phyloP scores from a whole-genome alignment of 2,888 invertebrate genomes.

The Piscicola geometra region DNA sequence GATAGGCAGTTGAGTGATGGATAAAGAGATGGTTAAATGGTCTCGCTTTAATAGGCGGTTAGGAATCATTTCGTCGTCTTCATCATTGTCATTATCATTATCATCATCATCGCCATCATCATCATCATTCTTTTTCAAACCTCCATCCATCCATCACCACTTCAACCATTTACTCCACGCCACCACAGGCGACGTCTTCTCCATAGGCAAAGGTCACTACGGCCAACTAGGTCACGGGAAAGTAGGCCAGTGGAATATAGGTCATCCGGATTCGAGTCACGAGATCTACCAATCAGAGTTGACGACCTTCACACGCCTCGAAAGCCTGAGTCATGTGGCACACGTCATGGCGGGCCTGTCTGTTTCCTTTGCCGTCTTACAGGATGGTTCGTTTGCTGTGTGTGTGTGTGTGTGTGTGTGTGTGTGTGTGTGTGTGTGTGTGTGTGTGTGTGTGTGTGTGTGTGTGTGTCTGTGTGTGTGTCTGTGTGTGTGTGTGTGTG shows the following conservation, averaged over 20 bases:
- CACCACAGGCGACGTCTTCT: slow-evolving; percentile 19
- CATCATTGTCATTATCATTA: slow-evolving; percentile 21
- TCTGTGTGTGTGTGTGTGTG: background rate
- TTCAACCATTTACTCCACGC: background rate
- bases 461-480: slow-evolving; percentile 14
- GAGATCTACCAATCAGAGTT: slow-evolving; percentile 44
- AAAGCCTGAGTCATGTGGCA: slow-evolving; percentile 45
- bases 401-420: no score
- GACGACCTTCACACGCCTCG: slow-evolving; percentile 58
- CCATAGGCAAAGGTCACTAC: slow-evolving; percentile 32
- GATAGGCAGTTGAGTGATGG: background rate
- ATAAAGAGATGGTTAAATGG: background rate
- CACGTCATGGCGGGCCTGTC: slow-evolving; percentile 64
- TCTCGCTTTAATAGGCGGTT: background rate
- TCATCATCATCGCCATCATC: slow-evolving; percentile 31
- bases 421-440: background rate
- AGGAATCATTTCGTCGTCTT: background rate
- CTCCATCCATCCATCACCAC: background rate
- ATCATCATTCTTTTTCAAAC: slow-evolving; percentile 28
- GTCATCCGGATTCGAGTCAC: background rate
- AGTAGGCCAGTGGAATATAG: background rate
- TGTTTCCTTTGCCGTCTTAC: slow-evolving; percentile 75
- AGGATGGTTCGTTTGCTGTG: slow-evolving; percentile 64
- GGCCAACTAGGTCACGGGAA: slow-evolving; percentile 30
- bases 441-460: background rate